phyloP scores from a whole-genome alignment of 2,113 vertebrate genomes.

The Alexandromys fortis region DNA sequence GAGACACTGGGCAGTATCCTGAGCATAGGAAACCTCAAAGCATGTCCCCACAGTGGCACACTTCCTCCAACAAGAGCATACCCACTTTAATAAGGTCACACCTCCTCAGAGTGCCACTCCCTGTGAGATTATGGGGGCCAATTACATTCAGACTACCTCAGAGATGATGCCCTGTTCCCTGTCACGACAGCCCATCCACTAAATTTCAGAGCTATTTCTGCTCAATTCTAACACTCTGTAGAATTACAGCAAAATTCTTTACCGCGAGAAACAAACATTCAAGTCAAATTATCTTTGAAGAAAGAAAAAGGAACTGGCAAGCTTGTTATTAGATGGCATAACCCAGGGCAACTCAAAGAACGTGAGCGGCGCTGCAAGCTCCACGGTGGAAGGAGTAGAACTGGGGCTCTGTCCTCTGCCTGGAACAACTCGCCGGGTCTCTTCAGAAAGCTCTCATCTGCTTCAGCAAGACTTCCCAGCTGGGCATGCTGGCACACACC shows the following conservation, averaged over 20 bases:
- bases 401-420: neutral
- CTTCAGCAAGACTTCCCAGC: neutral
- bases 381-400: neutral
- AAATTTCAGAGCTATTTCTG: neutral
- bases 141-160: neutral
- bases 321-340: neutral
- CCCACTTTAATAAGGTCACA: neutral
- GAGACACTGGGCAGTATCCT: neutral
- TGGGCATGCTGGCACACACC: neutral
- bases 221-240: neutral
- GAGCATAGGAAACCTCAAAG: neutral
- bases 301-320: neutral
- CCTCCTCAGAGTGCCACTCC: too few relatives aligned
- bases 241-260: neutral
- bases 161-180: neutral
- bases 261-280: neutral
- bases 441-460: neutral
- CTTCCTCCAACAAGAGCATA: neutral
- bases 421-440: neutral
- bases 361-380: neutral
- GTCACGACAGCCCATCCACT: neutral
- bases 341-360: neutral
- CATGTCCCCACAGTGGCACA: neutral
- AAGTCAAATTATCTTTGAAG: constrained; percentile 4
- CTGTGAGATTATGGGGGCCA: neutral